phyloP scores from a whole-genome alignment of 2,113 vertebrate species.

The Rissa tridactyla region DNA sequence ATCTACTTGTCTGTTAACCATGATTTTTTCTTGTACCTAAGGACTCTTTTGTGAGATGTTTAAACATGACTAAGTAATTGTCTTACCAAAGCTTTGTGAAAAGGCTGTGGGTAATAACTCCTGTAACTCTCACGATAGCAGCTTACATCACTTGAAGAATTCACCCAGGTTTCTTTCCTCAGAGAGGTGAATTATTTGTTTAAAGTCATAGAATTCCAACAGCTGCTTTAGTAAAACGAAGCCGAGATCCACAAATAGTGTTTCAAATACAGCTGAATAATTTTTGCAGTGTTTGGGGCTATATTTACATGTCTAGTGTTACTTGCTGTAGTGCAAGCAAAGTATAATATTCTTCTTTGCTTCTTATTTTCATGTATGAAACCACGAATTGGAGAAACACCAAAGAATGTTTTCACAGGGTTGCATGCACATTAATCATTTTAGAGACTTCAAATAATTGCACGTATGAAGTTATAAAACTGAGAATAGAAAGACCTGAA shows the following conservation, averaged over 20 bases:
- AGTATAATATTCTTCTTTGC: conserved; percentile 17
- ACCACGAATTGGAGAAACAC: conserved; percentile 48
- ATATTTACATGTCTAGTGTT: neutral
- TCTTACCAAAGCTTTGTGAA: neutral
- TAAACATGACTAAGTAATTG: neutral
- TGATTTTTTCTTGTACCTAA: neutral
- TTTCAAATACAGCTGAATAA: neutral
- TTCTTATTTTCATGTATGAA: conserved; percentile 36
- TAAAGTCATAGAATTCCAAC: neutral
- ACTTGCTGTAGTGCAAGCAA: neutral
- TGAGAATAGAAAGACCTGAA: neutral
- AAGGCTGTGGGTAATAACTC: neutral
- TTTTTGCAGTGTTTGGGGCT: neutral
- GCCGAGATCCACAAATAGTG: neutral
- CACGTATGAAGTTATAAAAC: neutral
- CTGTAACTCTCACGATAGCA: neutral
- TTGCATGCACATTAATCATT: conserved; percentile 36
- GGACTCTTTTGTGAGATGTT: neutral
- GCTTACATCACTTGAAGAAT: neutral
- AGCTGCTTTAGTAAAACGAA: neutral
- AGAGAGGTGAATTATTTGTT: neutral
- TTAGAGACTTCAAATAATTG: conserved; percentile 43
- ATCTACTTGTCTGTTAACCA: neutral
- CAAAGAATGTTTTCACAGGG: conserved; percentile 17
- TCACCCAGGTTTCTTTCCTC: neutral